A percentile compares a stretch with the other conserved stretches of the same genome.
Conservation (phyloP, 1,140 invertebrate species). For the Lepidurus couesii region DNA sequence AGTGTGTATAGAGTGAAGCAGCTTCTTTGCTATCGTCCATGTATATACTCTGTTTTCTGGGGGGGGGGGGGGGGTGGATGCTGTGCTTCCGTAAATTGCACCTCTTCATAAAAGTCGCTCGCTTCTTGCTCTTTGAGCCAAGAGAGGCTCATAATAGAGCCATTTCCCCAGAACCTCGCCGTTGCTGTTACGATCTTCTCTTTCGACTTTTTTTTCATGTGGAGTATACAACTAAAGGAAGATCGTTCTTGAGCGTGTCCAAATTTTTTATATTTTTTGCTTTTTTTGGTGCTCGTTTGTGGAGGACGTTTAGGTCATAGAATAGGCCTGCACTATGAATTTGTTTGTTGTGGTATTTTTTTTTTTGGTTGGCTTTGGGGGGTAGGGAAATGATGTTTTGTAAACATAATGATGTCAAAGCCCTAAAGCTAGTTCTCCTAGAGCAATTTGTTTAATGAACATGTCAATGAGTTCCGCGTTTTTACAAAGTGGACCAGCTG, state of each 20-base stretch:
- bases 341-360: background rate
- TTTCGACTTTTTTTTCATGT: background rate
- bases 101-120: constrained; percentile 20
- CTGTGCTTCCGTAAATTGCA: constrained; percentile 17
- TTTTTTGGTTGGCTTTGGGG: no score
- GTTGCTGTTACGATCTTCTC: constrained; percentile 4
- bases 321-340: background rate
- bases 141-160: constrained; percentile 13
- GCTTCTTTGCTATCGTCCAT: background rate
- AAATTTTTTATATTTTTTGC: background rate
- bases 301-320: background rate
- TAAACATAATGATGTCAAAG: constrained; percentile 11
- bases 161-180: background rate
- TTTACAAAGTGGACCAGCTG: constrained; percentile 12
- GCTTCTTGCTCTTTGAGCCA: constrained; percentile 17
- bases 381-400: background rate
- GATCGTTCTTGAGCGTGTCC: background rate
- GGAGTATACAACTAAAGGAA: background rate
- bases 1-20: background rate
- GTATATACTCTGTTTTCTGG: background rate
- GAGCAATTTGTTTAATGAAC: constrained; percentile 15
- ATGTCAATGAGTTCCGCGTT: constrained; percentile 4
- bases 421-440: background rate
- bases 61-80: background rate
- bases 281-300: background rate